Evolutionary conservation across 1,140 invertebrate genomes (phyloP), one percentile per base, ranked within the genome.

Genomic region (Cherax destructor): DNA sequence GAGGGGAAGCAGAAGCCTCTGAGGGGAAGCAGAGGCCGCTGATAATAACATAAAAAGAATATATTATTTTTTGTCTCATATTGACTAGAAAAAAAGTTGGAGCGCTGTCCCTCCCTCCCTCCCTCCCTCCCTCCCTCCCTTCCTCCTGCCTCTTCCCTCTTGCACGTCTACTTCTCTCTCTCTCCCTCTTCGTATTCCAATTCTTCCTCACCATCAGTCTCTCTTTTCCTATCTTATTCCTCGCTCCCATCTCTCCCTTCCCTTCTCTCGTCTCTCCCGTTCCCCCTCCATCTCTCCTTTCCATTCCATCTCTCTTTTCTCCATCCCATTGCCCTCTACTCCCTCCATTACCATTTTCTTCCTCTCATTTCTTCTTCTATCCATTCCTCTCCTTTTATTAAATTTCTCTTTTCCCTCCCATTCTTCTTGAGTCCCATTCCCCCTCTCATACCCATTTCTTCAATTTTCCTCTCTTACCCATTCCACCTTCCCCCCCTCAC

Each of bases 1-100:
- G 30, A 41, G 30, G 30, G 30, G 30, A 41, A 41, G 30, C 30
- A 41, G 30, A 41, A 41, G 30, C 30, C 30, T 41, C 30, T 41
- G 0, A 13, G 52, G 77, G n/a, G 77, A 47, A 21, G 77, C 11
- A 79, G 41, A n/a, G 3, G 21, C 0, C 0, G 47, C 1, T 79
- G 77, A 79, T 50, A 79, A 79, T 79, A 10, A 79, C 77, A 24
- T 79, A 4, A 3, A 50, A 30, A 10, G 77, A 79, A 7, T 10
- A 3, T 0, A 5, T 16, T 50, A 52, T 50, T 41, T 79, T 79
- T 79, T 79, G 30, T 41, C 77, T 79, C 77, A 79, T 79, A 79
- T 79, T 79, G 77, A 79, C 21, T 13, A 79, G 18, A 30, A 79
- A 49, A 41, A 77, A 77, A 49, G 76, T 77, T 79, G 41, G 50